These are phyloP conservation scores for Anadara kagoshimensis DNA, from an alignment of 1,140 invertebrate species.

Conservation along the genomic window DNA sequence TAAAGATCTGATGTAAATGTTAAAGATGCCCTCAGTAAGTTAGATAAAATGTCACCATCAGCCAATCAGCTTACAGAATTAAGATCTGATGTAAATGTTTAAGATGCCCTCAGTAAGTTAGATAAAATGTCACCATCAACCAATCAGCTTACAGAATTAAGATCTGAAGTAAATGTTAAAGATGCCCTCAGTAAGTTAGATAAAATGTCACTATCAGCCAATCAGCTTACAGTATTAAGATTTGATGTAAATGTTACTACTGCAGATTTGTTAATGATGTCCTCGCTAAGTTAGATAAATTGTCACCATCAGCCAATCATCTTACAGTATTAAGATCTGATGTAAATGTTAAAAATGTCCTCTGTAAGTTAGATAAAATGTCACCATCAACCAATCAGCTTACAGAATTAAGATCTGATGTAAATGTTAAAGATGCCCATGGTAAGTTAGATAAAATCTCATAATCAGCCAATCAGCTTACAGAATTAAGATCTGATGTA, in stretches of 20 bases:
- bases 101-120: conserved; percentile 75
- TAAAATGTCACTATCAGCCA: conserved; percentile 36
- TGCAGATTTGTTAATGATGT: conserved; percentile 78
- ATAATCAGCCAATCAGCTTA: conserved; percentile 46
- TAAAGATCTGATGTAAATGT: conserved; percentile 54
- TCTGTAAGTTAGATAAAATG: conserved; percentile 51
- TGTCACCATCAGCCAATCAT: conserved; percentile 44
- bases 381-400: conserved; percentile 50
- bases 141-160: conserved; percentile 57
- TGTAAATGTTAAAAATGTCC: conserved; percentile 76
- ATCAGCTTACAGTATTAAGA: conserved; percentile 59
- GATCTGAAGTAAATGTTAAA: conserved; percentile 67
- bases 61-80: conserved; percentile 56
- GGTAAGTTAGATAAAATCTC: conserved; percentile 47
- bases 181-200: conserved; percentile 74
- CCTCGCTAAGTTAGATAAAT: conserved; percentile 63
- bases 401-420: conserved; percentile 50
- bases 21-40: conserved; percentile 76
- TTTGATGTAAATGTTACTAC: conserved; percentile 51
- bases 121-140: conserved; percentile 15
- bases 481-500: conserved; percentile 54
- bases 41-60: conserved; percentile 5
- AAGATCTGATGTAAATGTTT: conserved; percentile 66
- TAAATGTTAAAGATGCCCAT: conserved; percentile 76
- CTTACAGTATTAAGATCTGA: conserved; percentile 53